phyloP scores from a whole-genome alignment of 2,113 vertebrate species.

The Myrmecobius fasciatus region DNA sequence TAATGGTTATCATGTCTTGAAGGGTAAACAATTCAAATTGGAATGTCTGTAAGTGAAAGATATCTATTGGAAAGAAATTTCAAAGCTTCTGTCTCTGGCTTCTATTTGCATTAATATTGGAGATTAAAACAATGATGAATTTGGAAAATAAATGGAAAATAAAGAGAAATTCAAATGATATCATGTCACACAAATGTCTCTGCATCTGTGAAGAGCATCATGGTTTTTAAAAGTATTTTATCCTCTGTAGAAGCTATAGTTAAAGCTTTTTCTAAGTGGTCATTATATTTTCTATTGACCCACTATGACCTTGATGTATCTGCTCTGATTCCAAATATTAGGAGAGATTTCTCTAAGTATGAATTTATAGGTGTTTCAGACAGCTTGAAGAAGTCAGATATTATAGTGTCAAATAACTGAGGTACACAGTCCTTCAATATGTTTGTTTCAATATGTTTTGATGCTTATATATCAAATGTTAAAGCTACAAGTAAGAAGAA shows the following conservation, averaged over 20 bases:
- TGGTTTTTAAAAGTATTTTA: background rate
- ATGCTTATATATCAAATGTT: background rate
- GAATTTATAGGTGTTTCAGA: background rate
- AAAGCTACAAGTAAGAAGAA: background rate
- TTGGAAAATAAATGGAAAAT: conserved; percentile 6
- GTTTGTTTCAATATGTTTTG: too few species aligned
- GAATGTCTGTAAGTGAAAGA: conserved; percentile 5
- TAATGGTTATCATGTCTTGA: conserved; percentile 66
- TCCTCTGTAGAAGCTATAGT: background rate
- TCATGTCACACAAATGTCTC: background rate
- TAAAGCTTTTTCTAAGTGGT: background rate
- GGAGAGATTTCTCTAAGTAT: background rate
- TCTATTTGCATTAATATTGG: conserved; percentile 1
- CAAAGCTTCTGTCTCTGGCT: background rate
- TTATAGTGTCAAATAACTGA: background rate
- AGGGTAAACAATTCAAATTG: conserved; percentile 26
- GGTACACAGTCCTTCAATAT: too few species aligned
- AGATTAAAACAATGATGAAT: conserved; percentile 39
- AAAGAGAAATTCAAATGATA: background rate
- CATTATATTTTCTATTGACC: background rate
- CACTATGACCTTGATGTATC: background rate
- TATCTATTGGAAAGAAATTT: background rate
- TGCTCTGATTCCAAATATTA: background rate
- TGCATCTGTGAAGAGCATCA: background rate
- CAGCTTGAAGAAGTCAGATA: background rate